A percentile compares a stretch with the other conserved stretches of the same genome.
Evolutionary conservation across 2,113 vertebrate species (phyloP).

Genomic region (Kryptolebias marmoratus): DNA sequence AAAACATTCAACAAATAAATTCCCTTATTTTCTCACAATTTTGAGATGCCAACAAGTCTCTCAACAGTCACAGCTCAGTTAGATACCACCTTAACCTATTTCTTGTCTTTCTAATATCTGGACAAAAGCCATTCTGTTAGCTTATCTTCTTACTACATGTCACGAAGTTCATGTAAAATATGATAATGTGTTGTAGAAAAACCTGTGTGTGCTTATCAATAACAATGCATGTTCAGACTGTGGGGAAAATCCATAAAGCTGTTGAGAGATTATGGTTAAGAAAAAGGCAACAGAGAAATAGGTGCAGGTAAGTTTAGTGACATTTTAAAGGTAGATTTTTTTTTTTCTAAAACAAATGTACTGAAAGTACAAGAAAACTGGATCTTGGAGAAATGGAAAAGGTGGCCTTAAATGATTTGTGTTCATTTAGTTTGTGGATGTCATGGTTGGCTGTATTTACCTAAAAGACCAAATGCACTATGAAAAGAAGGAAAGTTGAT

Average conservation of each 20-base stretch:
- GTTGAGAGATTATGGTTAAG: not conserved
- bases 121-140: conserved; percentile 27
- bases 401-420: too few species aligned
- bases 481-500: too few species aligned
- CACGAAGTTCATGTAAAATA: conserved; percentile 13
- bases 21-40: too few species aligned
- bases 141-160: conserved; percentile 33
- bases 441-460: too few species aligned
- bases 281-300: not conserved
- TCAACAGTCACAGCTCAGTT: too few species aligned
- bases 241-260: not conserved
- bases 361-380: too few species aligned
- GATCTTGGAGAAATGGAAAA: too few species aligned
- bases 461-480: too few species aligned
- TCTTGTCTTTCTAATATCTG: conserved; percentile 36
- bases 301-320: not conserved
- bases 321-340: not conserved
- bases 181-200: not conserved
- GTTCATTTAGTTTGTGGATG: too few species aligned
- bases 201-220: not conserved
- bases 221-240: not conserved
- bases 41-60: too few species aligned
- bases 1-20: too few species aligned
- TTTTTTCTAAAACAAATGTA: too few species aligned
- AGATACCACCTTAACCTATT: conserved; percentile 30